Conservation (phyloP, 2,888 invertebrate genomes). For the Teinopalpus imperialis region DNA sequence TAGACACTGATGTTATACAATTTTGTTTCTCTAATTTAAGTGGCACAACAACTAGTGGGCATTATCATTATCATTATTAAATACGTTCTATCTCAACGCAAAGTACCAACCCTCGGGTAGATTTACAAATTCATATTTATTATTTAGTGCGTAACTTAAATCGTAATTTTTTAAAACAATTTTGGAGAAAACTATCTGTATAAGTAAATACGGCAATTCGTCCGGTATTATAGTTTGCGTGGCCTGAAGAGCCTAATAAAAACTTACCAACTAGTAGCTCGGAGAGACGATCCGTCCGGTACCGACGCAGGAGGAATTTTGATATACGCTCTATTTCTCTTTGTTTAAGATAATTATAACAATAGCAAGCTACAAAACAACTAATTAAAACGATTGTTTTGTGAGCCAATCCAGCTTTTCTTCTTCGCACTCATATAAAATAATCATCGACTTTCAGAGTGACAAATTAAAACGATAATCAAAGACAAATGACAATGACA, state of each 20-base stretch:
- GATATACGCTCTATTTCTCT: slow-evolving; percentile 35
- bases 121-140: too few species aligned
- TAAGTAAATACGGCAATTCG: neutral
- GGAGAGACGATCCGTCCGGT: slow-evolving; percentile 58
- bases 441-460: slow-evolving; percentile 18
- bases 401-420: slow-evolving; percentile 4
- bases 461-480: slow-evolving; percentile 23
- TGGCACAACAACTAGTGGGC: too few species aligned
- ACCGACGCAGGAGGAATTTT: slow-evolving; percentile 71
- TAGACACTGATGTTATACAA: too few species aligned
- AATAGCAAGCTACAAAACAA: slow-evolving; percentile 9
- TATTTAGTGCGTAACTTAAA: too few species aligned
- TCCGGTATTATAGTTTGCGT: slow-evolving; percentile 12
- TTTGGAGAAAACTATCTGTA: slow-evolving; percentile 3
- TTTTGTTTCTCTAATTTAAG: too few species aligned
- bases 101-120: too few species aligned
- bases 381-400: neutral
- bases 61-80: too few species aligned
- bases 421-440: slow-evolving; percentile 9
- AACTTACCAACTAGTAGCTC: slow-evolving; percentile 62
- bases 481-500: slow-evolving; percentile 24
- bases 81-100: too few species aligned
- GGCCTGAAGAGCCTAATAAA: slow-evolving; percentile 4
- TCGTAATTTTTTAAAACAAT: too few species aligned
- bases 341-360: slow-evolving; percentile 18